Base-by-base conservation (phyloP, 1,140 invertebrate species). In the Plectrocnemia conspersa region DNA sequence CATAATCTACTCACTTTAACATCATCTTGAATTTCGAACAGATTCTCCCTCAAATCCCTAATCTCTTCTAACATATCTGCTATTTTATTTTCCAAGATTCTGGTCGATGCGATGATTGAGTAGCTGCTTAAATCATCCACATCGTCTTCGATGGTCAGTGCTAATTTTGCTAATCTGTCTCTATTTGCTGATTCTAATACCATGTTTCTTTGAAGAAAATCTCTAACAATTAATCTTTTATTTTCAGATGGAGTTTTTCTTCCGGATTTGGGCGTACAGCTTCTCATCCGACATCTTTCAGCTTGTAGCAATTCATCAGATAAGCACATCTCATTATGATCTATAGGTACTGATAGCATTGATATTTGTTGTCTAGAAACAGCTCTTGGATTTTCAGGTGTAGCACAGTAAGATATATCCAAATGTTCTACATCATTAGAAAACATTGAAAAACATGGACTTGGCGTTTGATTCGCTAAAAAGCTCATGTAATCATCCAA, bases 1-100 rank as follows among this genome's bases (percentile, higher is more conserved):
- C 19, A 27, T 32, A 24, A 40, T 32, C 29, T 32, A 33, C 59
- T 58, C 69, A 76, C 74, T 69, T 76, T 71, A 60, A 76, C 68
- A 67, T 74, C 73, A 41, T 71, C 66, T 61, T 72, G 67, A 59
- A 76, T 74, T 60, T 65, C 72, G 11, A 71, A 67, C 59, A 76
- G 59, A 63, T 73, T 69, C 52, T 67, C 66, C 64, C 72, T 71
- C 49, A 76, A 64, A 16, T 65, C 66, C 13, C 71, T 63, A 2
- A 71, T 71, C 64, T 75, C 71, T 29, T 68, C 70, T 58, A 76
- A 65, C 64, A 76, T 65, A 44, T 65, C 67, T 61, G 70, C 69
- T 49, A 76, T 57, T 21, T 62, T 64, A 3, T 53, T 49, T 44
- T 52, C 40, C 16, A 62, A 32, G 3, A 55, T 29, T 27, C 70